phyloP scores from a whole-genome alignment of 2,888 invertebrate species.

The Polydrusus tereticollis region DNA sequence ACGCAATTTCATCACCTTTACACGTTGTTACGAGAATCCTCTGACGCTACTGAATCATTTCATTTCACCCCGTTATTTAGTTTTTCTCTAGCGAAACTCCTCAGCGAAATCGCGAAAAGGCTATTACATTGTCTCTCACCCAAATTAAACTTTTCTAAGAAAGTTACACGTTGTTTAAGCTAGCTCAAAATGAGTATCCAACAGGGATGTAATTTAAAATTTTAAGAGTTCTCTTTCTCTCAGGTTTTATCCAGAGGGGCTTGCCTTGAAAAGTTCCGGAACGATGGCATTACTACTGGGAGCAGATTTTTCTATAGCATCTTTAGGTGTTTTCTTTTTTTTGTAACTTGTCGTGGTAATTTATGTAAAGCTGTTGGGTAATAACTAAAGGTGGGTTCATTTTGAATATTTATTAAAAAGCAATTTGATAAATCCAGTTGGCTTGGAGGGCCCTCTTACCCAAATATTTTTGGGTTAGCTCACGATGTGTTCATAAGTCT shows the following conservation, averaged over 20 bases:
- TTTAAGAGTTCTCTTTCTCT: slow-evolving; percentile 27
- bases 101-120: slow-evolving; percentile 17
- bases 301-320: not conserved
- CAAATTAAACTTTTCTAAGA: slow-evolving; percentile 35
- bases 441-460: too few relatives aligned
- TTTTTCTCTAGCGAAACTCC: slow-evolving; percentile 23
- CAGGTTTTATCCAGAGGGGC: not conserved
- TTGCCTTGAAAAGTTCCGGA: not conserved
- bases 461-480: too few relatives aligned
- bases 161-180: slow-evolving; percentile 37
- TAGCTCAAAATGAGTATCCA: slow-evolving; percentile 31
- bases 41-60: not conserved
- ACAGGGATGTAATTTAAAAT: slow-evolving; percentile 39
- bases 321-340: not conserved
- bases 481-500: too few relatives aligned
- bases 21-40: not conserved
- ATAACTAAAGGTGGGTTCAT: too few relatives aligned
- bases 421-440: too few relatives aligned
- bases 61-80: not conserved
- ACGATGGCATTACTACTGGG: not conserved
- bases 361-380: too few relatives aligned
- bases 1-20: too few relatives aligned
- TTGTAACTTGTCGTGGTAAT: too few relatives aligned
- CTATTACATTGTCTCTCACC: slow-evolving; percentile 24
- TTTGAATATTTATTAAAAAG: too few relatives aligned